A percentile compares a stretch with the other conserved stretches of the same genome.
phyloP scores from a whole-genome alignment of 2,113 vertebrate species.

The Montifringilla adamsi region DNA sequence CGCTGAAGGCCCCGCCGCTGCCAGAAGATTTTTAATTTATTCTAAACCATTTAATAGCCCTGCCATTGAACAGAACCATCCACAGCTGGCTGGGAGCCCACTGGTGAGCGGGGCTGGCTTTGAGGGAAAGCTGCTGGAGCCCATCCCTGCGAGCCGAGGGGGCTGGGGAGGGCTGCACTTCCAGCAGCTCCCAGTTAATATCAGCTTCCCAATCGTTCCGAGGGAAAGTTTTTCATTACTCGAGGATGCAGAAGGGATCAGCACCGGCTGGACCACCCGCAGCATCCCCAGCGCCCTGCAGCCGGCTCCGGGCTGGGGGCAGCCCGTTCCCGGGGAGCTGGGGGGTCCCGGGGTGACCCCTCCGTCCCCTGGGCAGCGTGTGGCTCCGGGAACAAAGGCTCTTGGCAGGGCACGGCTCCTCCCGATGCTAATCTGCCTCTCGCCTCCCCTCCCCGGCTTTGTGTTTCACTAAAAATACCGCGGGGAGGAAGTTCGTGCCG shows the following conservation, averaged over 20 bases:
- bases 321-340: too few relatives aligned
- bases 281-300: not conserved
- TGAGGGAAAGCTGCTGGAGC: not conserved
- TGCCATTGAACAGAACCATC: slow-evolving; percentile 9
- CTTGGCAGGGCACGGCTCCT: not conserved
- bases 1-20: not conserved
- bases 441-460: slow-evolving; percentile 38
- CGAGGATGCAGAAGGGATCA: not conserved
- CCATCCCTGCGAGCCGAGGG: not conserved
- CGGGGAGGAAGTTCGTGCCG: slow-evolving; percentile 21
- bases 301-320: fast-evolving
- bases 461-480: slow-evolving; percentile 63
- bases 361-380: fast-evolving
- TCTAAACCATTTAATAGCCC: slow-evolving; percentile 29
- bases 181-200: not conserved
- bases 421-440: slow-evolving; percentile 45
- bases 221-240: not conserved
- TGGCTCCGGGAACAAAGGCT: slow-evolving; percentile 24
- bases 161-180: not conserved
- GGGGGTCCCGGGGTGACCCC: not conserved
- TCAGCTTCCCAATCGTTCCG: not conserved
- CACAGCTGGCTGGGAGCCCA: not conserved
- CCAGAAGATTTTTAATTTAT: slow-evolving; percentile 30
- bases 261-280: not conserved
- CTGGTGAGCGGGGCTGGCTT: not conserved